Conservation (phyloP, 2,888 invertebrate species). For the Drosophila rubida region DNA sequence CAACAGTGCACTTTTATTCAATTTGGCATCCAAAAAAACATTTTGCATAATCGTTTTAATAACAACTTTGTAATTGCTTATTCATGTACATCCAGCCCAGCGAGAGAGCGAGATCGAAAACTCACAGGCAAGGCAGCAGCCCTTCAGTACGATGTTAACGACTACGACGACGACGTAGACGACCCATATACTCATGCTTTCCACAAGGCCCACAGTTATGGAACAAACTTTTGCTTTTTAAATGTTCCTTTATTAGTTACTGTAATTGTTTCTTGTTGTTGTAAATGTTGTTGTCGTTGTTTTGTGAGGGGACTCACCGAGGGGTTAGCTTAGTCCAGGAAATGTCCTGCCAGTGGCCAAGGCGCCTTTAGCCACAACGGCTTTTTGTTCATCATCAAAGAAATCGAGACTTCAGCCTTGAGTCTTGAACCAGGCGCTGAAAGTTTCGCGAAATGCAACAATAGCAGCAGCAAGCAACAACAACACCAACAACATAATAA, state of each 20-base stretch:
- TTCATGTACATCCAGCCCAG: conserved; percentile 68
- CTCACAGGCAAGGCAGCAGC: conserved; percentile 14
- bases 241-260: conserved; percentile 82
- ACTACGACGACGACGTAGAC: neutral
- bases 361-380: conserved; percentile 44
- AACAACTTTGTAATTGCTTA: conserved; percentile 81
- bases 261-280: conserved; percentile 74
- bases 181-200: conserved; percentile 6
- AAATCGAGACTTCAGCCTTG: conserved; percentile 67
- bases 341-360: conserved; percentile 59
- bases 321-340: conserved; percentile 35
- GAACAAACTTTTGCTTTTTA: conserved; percentile 80
- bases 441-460: conserved; percentile 65
- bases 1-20: conserved; percentile 58
- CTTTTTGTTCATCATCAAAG: conserved; percentile 64
- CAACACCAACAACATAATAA: conserved; percentile 30
- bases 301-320: conserved; percentile 5
- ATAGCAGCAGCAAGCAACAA: conserved; percentile 28
- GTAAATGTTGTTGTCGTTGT: conserved; percentile 21
- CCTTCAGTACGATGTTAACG: conserved; percentile 8
- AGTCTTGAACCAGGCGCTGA: conserved; percentile 47
- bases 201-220: conserved; percentile 38
- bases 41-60: conserved; percentile 79
- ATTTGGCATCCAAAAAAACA: conserved; percentile 51
- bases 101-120: conserved; percentile 37